phyloP scores from a whole-genome alignment of 2,797 vertebrate genomes.

The Sebastes baramenuke region DNA sequence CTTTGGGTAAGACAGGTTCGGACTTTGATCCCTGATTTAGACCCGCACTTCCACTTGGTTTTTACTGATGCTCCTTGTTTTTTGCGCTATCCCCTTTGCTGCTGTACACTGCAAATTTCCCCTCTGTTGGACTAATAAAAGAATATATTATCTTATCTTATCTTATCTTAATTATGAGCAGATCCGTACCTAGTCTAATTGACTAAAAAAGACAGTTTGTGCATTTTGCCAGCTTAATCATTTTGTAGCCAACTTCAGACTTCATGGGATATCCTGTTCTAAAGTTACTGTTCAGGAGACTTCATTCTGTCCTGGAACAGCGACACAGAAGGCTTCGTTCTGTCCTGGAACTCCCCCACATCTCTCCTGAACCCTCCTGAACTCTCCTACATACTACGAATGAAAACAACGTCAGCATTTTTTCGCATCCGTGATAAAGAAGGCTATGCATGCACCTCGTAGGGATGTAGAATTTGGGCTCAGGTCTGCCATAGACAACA shows the following conservation, averaged over 20 bases:
- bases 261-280: neutral
- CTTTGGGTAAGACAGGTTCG: neutral
- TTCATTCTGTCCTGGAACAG: slow-evolving; percentile 13
- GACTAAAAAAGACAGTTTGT: neutral
- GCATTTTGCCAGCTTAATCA: neutral
- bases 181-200: neutral
- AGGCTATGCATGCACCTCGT: neutral
- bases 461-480: neutral
- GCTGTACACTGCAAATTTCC: no score
- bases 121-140: no score
- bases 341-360: slow-evolving; percentile 3
- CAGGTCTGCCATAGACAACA: neutral
- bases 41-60: neutral
- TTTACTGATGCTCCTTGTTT: no score
- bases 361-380: neutral
- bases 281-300: neutral
- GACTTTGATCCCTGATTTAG: neutral
- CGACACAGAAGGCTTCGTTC: slow-evolving; percentile 11
- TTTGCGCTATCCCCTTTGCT: no score
- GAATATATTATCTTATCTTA: no score
- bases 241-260: neutral
- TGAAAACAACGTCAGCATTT: neutral
- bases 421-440: neutral
- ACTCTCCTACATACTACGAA: neutral
- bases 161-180: neutral